Base-by-base conservation (phyloP, 2,888 invertebrate species). In the Ctenicera cuprea region DNA sequence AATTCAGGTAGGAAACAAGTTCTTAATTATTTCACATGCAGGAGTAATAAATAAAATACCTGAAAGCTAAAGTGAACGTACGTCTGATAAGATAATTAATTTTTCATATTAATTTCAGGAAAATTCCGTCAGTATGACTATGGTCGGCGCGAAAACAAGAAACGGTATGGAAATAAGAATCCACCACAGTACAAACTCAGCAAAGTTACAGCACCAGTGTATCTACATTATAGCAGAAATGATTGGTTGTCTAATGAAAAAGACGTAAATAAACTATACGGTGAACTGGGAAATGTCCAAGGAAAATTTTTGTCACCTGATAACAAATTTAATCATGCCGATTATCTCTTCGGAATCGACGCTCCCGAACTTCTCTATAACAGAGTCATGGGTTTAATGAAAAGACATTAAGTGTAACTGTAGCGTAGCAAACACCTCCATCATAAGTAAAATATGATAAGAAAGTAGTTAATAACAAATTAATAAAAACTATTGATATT, bases 281-380 rank as follows among this genome's bases (percentile, higher is more conserved):
- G 3, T 0, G 11, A 41, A 14, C n/a, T 72, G 0, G 43, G 38
- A 2, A 73, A 75, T 4, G 54, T 48, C 1, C 18, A 50, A 22
- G 88, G 87, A 3, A 87, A 88, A 75, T 90, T 90, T 83, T 83
- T 88, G 20, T 87, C 92, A 0, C 86, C 88, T 0, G 83, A 89
- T 0, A 84, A n/a, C n/a, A n/a, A 83, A 1, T 93, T 92, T 80
- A 91, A 89, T 81, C 93, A 93, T 81, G 78, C 92, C 52, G 93
- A 93, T 81, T 93, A 91, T 81, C 83, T 91, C 63, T 92, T 90
- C 90, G 92, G 89, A n/a, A 89, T 89, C 1, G 20, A 59, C 12
- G 59, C 59, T 9, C 37, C 16, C 0, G 0, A 33, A 16, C 11
- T 59, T 1, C 1, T 59, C 1, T 59, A 54, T 30, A 20, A 52